Conservation (phyloP, 2,797 vertebrate genomes). For the Eulemur albifrons region DNA sequence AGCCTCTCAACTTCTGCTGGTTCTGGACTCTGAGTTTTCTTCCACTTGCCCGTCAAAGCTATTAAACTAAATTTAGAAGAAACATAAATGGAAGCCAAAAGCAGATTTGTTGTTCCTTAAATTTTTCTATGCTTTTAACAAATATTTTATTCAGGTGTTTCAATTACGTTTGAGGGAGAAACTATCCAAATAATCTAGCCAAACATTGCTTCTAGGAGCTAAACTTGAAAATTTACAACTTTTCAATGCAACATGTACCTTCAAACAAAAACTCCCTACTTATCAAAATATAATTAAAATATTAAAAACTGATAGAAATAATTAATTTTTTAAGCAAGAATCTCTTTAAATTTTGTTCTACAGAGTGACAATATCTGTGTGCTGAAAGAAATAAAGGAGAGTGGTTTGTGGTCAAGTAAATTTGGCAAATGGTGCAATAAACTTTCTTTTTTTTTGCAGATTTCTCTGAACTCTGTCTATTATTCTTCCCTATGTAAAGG, state of each 20-base stretch:
- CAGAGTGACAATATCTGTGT: not conserved
- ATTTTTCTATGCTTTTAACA: not conserved
- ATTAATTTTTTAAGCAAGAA: not conserved
- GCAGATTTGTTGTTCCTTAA: not conserved
- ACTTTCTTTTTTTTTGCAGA: not conserved
- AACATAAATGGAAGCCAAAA: not conserved
- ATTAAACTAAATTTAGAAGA: not conserved
- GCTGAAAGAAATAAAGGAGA: not conserved
- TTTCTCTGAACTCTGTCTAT: not conserved
- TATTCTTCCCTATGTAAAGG: not conserved
- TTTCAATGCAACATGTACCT: not conserved
- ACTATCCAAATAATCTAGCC: not conserved
- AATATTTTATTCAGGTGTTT: conserved; percentile 2
- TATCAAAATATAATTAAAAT: not conserved
- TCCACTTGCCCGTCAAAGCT: not conserved
- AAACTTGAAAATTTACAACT: not conserved
- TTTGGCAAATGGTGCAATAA: not conserved
- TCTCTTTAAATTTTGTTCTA: not conserved
- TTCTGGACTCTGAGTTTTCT: not conserved
- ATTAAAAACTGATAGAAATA: not conserved
- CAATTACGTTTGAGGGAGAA: not conserved
- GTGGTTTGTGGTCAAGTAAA: not conserved
- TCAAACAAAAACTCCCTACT: not conserved
- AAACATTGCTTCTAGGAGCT: not conserved
- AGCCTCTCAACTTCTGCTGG: not conserved